phyloP scores from a whole-genome alignment of 2,888 invertebrate genomes.

The Torymus aiolomorphi region DNA sequence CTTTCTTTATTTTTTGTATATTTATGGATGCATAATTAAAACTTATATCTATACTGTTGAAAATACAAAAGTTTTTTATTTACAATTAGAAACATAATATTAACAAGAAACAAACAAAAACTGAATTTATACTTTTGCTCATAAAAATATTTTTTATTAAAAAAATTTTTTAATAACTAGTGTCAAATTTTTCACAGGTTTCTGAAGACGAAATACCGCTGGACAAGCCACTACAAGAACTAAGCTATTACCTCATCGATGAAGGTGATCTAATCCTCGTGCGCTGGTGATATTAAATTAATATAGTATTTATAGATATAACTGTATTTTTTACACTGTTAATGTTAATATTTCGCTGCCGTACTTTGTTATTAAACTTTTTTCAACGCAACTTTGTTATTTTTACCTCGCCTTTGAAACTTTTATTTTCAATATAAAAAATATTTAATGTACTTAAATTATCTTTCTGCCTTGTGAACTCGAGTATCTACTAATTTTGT shows the following conservation, averaged over 20 bases:
- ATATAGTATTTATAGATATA: slow-evolving; percentile 67
- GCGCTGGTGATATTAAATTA: slow-evolving; percentile 77
- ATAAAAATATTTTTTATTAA: slow-evolving; percentile 15
- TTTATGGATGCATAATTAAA: too few relatives aligned
- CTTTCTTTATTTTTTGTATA: too few relatives aligned
- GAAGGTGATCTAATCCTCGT: slow-evolving; percentile 88
- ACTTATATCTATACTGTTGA: too few relatives aligned
- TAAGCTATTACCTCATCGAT: slow-evolving; percentile 89
- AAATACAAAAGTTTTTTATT: slow-evolving; percentile 25
- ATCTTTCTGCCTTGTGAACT: background rate
- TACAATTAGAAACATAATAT: slow-evolving; percentile 8
- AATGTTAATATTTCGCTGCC: slow-evolving; percentile 68
- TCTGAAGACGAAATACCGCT: slow-evolving; percentile 84
- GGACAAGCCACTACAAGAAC: slow-evolving; percentile 88
- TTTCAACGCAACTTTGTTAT: slow-evolving; percentile 63
- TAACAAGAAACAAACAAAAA: background rate
- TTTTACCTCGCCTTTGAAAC: background rate
- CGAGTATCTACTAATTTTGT: slow-evolving; percentile 64
- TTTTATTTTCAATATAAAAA: slow-evolving; percentile 21
- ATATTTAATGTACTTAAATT: slow-evolving; percentile 49
- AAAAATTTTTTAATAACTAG: slow-evolving; percentile 37
- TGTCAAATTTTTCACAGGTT: slow-evolving; percentile 71
- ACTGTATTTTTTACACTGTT: slow-evolving; percentile 72
- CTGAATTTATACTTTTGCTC: slow-evolving; percentile 19
- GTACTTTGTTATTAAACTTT: slow-evolving; percentile 72